Percentiles rank a stretch among this genome's conserved stretches.
Conservation (phyloP, 2,797 vertebrate genomes). For the Alfaro cultratus region DNA sequence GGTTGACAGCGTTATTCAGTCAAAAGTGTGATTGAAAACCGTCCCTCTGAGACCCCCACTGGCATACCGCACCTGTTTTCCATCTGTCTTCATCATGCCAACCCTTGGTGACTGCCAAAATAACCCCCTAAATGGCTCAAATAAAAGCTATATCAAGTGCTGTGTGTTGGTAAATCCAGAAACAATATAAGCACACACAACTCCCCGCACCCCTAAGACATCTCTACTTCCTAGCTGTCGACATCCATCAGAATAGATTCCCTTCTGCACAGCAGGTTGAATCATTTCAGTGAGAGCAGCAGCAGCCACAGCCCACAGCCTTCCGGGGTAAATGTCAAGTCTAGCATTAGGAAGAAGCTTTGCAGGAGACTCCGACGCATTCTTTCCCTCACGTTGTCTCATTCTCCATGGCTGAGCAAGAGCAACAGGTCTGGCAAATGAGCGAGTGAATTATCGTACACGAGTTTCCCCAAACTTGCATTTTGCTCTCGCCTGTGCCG, state of each 20-base stretch:
- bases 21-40: constrained; percentile 30
- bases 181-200: constrained; percentile 44
- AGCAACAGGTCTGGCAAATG: constrained; percentile 42
- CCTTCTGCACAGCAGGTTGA: constrained; percentile 59
- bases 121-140: constrained; percentile 23
- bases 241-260: constrained; percentile 64
- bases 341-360: constrained; percentile 64
- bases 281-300: constrained; percentile 66
- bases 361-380: constrained; percentile 57
- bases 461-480: constrained; percentile 23
- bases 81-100: constrained; percentile 42
- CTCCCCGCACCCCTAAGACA: constrained; percentile 37
- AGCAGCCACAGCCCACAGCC: constrained; percentile 65
- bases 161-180: constrained; percentile 61
- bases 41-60: constrained; percentile 36
- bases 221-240: constrained; percentile 41
- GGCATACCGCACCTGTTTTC: constrained; percentile 38
- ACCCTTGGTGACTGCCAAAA: constrained; percentile 39
- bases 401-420: constrained; percentile 63
- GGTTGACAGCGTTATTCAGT: constrained; percentile 40
- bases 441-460: constrained; percentile 38
- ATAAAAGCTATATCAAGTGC: constrained; percentile 40
- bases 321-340: constrained; percentile 75
- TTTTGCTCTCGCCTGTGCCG: constrained; percentile 12
- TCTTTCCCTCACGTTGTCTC: constrained; percentile 51